A percentile compares a stretch with the other conserved stretches of the same genome.
Conservation (phyloP, 2,113 vertebrate genomes). For the Syrmaticus mikado region DNA sequence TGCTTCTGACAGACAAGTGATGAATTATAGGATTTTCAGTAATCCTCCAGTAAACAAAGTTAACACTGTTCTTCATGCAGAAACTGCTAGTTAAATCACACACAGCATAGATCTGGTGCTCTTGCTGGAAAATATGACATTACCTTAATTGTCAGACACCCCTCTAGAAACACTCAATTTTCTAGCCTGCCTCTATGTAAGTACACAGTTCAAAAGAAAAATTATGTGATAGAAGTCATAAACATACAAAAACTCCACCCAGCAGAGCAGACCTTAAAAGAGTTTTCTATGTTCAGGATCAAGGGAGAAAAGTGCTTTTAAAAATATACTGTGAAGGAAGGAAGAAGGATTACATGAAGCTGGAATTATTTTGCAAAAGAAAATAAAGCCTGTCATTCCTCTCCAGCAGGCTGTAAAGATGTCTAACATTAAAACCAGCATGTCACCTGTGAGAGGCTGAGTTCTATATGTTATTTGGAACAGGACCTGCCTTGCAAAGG, state of each 20-base stretch:
- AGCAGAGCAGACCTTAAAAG: constrained; percentile 25
- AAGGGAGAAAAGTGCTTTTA: constrained; percentile 37
- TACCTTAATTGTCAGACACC: constrained; percentile 50
- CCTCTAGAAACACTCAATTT: constrained; percentile 52
- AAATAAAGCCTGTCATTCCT: not conserved
- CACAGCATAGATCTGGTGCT: constrained; percentile 40
- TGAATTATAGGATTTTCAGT: constrained; percentile 76
- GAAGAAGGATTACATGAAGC: constrained; percentile 13
- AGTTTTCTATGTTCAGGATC: constrained; percentile 25
- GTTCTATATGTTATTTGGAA: not conserved
- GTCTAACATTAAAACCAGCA: accelerated
- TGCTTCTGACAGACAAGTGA: constrained; percentile 64
- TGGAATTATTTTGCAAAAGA: constrained; percentile 20
- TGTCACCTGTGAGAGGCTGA: not conserved
- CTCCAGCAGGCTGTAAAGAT: not conserved
- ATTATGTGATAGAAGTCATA: constrained; percentile 57
- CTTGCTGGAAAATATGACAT: constrained; percentile 62
- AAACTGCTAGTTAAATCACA: constrained; percentile 60
- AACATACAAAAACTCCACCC: constrained; percentile 32
- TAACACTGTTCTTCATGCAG: constrained; percentile 61
- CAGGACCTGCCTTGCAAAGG: not conserved
- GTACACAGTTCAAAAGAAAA: constrained; percentile 60
- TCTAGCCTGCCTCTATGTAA: constrained; percentile 35
- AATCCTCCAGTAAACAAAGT: constrained; percentile 76
- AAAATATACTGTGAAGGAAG: constrained; percentile 25